A percentile compares a stretch with the other conserved stretches of the same genome.
These are phyloP conservation scores for Phataginus tetradactyla DNA, from an alignment of 2,797 vertebrate species.

Conservation along the genomic window DNA sequence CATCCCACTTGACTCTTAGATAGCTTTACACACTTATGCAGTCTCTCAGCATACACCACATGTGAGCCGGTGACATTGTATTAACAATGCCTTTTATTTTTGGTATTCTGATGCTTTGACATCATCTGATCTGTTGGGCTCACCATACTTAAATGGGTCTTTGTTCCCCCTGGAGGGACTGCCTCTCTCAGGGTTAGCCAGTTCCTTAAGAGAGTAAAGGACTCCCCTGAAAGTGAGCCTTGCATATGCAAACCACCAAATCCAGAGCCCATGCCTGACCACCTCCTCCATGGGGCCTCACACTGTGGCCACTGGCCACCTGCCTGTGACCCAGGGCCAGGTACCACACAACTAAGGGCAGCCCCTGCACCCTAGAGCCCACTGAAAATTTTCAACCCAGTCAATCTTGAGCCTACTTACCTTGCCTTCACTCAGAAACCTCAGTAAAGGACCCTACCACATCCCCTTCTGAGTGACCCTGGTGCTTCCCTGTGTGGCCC, in stretches of 20 bases:
- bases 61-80: accelerated
- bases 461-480: not conserved
- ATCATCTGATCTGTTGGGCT: no score
- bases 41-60: not conserved
- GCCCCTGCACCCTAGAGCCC: not conserved
- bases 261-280: not conserved
- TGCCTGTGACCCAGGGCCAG: not conserved
- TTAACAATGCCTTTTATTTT: not conserved
- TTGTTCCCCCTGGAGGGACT: not conserved
- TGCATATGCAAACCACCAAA: not conserved
- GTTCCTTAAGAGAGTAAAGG: not conserved
- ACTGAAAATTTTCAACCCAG: not conserved
- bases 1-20: accelerated
- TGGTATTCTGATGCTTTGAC: not conserved
- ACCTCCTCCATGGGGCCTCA: accelerated
- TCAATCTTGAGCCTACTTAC: not conserved
- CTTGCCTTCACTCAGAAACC: not conserved
- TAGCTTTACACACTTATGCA: accelerated
- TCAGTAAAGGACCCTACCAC: not conserved
- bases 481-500: not conserved
- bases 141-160: no score
- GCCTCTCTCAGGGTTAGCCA: not conserved
- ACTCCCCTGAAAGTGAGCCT: no score
- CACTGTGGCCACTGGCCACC: no score
- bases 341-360: not conserved